A percentile compares a stretch with the other conserved stretches of the same genome.
These are phyloP conservation scores for Linhomoeus sp. DNA, from an alignment of 2,888 invertebrate genomes.

Conservation along the genomic window DNA sequence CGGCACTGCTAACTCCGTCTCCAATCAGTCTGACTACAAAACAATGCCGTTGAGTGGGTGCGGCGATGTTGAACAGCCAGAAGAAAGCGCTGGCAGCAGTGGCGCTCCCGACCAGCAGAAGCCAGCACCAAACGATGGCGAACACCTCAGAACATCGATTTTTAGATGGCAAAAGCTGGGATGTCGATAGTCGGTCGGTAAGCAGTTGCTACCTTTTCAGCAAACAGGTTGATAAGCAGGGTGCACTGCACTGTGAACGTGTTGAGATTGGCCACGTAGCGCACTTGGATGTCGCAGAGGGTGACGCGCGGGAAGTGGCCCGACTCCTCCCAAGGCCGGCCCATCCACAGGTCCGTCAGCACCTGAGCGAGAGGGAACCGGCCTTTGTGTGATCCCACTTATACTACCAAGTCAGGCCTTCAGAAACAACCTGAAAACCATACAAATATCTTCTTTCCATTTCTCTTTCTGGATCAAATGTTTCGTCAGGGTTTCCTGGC, in stretches of 20 bases:
- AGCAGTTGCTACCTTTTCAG: too few species aligned
- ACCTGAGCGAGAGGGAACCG: constrained; percentile 9
- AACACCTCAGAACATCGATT: too few species aligned
- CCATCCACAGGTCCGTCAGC: constrained; percentile 16
- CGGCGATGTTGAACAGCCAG: constrained; percentile 18
- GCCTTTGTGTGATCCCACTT: background rate
- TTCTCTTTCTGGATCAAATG: too few species aligned
- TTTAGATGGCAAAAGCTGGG: too few species aligned
- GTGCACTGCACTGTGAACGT: constrained; percentile 25
- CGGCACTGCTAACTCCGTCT: too few species aligned
- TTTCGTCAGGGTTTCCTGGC: too few species aligned
- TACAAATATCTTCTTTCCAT: too few species aligned
- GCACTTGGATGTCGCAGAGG: constrained; percentile 24
- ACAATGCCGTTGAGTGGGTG: constrained; percentile 10
- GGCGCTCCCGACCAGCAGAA: constrained; percentile 16
- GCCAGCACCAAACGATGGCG: constrained; percentile 26
- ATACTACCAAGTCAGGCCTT: background rate
- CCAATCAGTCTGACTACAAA: too few species aligned
- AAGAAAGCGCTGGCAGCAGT: constrained; percentile 13
- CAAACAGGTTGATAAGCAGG: constrained; percentile 19
- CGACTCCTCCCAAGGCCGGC: constrained; percentile 22
- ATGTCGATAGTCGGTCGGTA: too few species aligned
- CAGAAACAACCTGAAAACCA: too few species aligned
- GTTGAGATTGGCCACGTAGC: constrained; percentile 23
- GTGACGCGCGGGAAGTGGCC: constrained; percentile 24